These are phyloP conservation scores for Nebria brevicollis DNA, from an alignment of 2,888 invertebrate species.

Conservation along the genomic window DNA sequence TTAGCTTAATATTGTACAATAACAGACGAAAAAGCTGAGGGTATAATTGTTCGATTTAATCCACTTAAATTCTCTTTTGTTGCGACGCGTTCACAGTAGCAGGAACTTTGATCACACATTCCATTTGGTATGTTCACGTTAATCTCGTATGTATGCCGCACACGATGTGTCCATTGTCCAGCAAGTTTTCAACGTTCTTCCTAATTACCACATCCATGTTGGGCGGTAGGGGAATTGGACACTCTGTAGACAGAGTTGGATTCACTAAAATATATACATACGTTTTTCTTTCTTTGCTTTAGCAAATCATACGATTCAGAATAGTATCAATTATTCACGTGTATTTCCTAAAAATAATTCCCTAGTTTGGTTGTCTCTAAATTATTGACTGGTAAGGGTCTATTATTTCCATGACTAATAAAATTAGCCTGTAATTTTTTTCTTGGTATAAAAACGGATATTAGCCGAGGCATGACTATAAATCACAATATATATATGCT, in stretches of 20 bases:
- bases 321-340: not conserved
- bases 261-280: not conserved
- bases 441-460: not conserved
- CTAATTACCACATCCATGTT: constrained; percentile 29
- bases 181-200: constrained; percentile 39
- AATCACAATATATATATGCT: not conserved
- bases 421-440: not conserved
- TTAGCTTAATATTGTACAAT: constrained; percentile 38
- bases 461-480: not conserved
- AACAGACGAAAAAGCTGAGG: constrained; percentile 33
- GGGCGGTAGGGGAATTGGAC: not conserved
- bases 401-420: not conserved
- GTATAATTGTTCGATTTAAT: constrained; percentile 45
- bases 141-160: constrained; percentile 16
- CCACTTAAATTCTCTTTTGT: constrained; percentile 43
- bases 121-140: constrained; percentile 31
- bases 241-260: not conserved
- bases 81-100: constrained; percentile 27
- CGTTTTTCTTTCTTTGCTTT: not conserved
- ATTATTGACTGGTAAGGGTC: not conserved
- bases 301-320: not conserved
- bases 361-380: not conserved
- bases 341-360: not conserved
- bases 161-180: constrained; percentile 35
- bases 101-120: constrained; percentile 45